Conservation (phyloP, 1,140 invertebrate species). For the Popillia japonica region DNA sequence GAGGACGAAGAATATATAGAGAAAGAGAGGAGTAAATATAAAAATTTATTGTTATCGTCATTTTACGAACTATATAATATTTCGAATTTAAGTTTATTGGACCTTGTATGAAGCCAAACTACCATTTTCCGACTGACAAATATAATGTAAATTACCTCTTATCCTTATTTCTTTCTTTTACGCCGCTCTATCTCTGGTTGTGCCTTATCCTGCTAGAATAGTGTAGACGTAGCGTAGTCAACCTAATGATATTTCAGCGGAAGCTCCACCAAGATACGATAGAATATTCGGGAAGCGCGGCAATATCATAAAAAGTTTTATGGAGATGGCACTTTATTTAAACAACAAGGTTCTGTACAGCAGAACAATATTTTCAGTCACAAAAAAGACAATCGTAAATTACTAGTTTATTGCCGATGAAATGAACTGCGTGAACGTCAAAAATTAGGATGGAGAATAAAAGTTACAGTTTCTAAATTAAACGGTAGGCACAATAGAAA, state of each 20-base stretch:
- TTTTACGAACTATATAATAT: constrained; percentile 19
- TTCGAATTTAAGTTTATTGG: constrained; percentile 11
- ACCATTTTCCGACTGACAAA: not conserved
- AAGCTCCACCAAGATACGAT: not conserved
- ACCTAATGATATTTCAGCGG: not conserved
- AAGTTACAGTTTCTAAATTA: not conserved
- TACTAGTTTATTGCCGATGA: not conserved
- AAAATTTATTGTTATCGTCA: not conserved
- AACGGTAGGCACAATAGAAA: not conserved
- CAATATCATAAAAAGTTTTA: constrained; percentile 4
- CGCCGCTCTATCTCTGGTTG: not conserved
- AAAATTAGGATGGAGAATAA: not conserved
- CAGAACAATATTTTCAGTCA: not conserved
- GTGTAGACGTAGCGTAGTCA: not conserved
- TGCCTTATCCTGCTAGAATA: not conserved
- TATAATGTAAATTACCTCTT: not conserved
- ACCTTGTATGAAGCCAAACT: not conserved
- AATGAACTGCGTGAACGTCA: not conserved
- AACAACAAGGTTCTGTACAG: not conserved
- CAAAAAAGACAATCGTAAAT: not conserved
- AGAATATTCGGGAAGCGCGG: not conserved
- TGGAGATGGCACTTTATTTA: constrained; percentile 10
- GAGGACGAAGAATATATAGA: not conserved
- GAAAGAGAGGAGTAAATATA: not conserved
- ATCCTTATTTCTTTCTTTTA: not conserved